A percentile compares a stretch with the other conserved stretches of the same genome.
phyloP scores from a whole-genome alignment of 1,140 invertebrate species.

The Rhagoletis pomonella region DNA sequence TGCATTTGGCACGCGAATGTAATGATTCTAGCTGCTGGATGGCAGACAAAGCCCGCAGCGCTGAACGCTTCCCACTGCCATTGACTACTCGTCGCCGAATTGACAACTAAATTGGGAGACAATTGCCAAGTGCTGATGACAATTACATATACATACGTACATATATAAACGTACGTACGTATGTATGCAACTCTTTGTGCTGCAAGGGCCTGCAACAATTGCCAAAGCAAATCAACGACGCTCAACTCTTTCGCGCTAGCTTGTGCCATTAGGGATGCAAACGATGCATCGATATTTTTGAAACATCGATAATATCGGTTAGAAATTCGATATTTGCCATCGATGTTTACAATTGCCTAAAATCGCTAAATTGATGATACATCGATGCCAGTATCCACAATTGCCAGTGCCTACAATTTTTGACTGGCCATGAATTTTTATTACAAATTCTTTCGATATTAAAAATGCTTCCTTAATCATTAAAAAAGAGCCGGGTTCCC shows the following conservation, averaged over 20 bases:
- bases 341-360: too few relatives aligned
- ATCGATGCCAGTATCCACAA: too few relatives aligned
- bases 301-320: too few relatives aligned
- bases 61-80: slow-evolving; percentile 23
- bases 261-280: too few relatives aligned
- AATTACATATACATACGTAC: background rate
- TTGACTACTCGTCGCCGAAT: background rate
- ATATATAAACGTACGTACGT: background rate
- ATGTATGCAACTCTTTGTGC: background rate
- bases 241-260: slow-evolving; percentile 13
- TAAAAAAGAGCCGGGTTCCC: too few relatives aligned
- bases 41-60: background rate
- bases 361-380: too few relatives aligned
- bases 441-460: too few relatives aligned
- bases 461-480: too few relatives aligned
- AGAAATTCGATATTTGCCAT: too few relatives aligned
- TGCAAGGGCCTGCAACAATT: background rate
- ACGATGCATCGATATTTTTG: too few relatives aligned
- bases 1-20: slow-evolving; percentile 22
- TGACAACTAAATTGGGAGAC: slow-evolving; percentile 40
- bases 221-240: slow-evolving; percentile 7
- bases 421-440: too few relatives aligned
- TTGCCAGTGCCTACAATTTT: too few relatives aligned
- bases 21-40: background rate
- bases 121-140: slow-evolving; percentile 1